Evolutionary conservation across 2,888 invertebrate genomes (phyloP).

Genomic region (Parnassius mnemosyne): DNA sequence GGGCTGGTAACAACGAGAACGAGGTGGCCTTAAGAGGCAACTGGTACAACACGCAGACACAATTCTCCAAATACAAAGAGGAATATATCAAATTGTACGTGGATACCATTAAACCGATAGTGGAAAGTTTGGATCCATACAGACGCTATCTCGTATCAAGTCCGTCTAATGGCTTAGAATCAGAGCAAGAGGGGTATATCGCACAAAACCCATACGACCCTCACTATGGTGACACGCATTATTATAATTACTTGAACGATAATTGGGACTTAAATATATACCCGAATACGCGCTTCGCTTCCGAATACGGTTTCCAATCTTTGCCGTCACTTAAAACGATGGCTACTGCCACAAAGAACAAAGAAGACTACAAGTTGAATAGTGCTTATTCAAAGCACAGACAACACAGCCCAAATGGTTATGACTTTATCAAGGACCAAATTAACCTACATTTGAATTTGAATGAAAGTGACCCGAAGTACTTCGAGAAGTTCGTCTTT

Average conservation of each 20-base stretch:
- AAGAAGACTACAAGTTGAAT: slow-evolving; percentile 71
- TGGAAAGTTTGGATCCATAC: slow-evolving; percentile 81
- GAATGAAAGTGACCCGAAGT: slow-evolving; percentile 68
- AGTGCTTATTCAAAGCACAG: slow-evolving; percentile 86
- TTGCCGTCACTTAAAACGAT: slow-evolving; percentile 88
- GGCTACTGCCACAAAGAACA: slow-evolving; percentile 76
- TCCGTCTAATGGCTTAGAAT: slow-evolving; percentile 91
- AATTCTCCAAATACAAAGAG: slow-evolving; percentile 80
- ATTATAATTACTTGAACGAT: slow-evolving; percentile 91
- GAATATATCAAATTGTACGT: slow-evolving; percentile 94
- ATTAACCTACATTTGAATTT: slow-evolving; percentile 83
- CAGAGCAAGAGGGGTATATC: slow-evolving; percentile 88
- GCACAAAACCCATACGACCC: slow-evolving; percentile 88
- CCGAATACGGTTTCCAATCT: slow-evolving; percentile 98
- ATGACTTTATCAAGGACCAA: slow-evolving; percentile 81
- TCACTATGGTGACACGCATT: slow-evolving; percentile 94
- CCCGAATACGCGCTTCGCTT: slow-evolving; percentile 92
- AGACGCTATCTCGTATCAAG: slow-evolving; percentile 91
- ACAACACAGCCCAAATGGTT: slow-evolving; percentile 92
- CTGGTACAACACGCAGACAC: slow-evolving; percentile 85
- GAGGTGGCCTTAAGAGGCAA: slow-evolving; percentile 91
- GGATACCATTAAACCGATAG: slow-evolving; percentile 84
- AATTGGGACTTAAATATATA: slow-evolving; percentile 90
- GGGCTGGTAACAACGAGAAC: slow-evolving; percentile 99
- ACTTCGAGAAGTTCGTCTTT: slow-evolving; percentile 86